Conservation (phyloP, 64 coral and sea anemone genomes). For the Platygyra sinensis region DNA sequence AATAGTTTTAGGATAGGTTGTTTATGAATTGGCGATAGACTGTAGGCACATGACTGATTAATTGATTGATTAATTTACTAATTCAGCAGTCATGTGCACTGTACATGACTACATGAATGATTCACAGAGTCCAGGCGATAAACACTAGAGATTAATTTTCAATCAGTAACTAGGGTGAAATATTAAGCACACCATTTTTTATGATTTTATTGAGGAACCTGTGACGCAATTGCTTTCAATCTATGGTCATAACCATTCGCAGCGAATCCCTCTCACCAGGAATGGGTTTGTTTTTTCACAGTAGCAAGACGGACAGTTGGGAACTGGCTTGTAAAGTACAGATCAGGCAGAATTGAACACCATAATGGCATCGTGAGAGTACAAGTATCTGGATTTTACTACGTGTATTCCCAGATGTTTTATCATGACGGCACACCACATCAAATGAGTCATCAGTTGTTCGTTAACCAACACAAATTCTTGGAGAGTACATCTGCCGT, state of each 20-base stretch:
- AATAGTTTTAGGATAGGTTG: too few species aligned
- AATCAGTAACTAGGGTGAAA: too few species aligned
- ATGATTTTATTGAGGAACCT: too few species aligned
- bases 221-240: neutral
- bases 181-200: too few species aligned
- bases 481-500: conserved; percentile 35
- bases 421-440: conserved; percentile 38
- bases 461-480: conserved; percentile 29
- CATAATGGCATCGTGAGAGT: neutral
- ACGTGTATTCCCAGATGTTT: conserved; percentile 55
- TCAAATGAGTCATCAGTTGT: conserved; percentile 42
- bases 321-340: conserved; percentile 41
- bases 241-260: neutral
- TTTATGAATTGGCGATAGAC: too few species aligned
- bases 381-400: conserved; percentile 55
- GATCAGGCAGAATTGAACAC: conserved; percentile 48
- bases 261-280: neutral
- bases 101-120: too few species aligned
- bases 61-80: too few species aligned
- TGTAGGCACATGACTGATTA: too few species aligned
- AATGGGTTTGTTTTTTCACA: conserved; percentile 2
- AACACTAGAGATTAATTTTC: too few species aligned
- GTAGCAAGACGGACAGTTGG: conserved; percentile 19
- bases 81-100: too few species aligned
- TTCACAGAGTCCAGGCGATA: too few species aligned